Percentiles rank a stretch among this genome's conserved stretches.
Evolutionary conservation across 2,113 vertebrate species (phyloP).

Genomic region (Limanda limanda): DNA sequence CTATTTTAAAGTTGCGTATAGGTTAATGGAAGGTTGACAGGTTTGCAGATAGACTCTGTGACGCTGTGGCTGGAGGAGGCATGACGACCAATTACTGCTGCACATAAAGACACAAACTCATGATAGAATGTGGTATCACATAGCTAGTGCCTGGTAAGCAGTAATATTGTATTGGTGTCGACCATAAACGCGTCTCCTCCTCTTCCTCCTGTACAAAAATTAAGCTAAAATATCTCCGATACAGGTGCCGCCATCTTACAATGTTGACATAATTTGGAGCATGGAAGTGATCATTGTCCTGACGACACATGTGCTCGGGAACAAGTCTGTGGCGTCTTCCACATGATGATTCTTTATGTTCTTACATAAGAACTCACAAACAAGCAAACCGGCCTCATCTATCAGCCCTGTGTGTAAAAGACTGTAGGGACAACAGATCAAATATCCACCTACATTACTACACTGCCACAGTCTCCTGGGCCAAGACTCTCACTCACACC

Average conservation of each 20-base stretch:
- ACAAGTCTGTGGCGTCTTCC: constrained; percentile 7
- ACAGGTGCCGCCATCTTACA: too few species aligned
- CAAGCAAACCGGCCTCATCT: constrained; percentile 70
- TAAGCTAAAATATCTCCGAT: too few species aligned
- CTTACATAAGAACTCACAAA: constrained; percentile 17
- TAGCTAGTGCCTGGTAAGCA: background rate
- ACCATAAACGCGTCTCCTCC: background rate
- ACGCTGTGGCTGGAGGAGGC: constrained; percentile 11
- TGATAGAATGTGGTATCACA: constrained; percentile 12
- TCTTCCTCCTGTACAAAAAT: too few species aligned
- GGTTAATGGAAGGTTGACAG: constrained; percentile 50
- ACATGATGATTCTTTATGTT: constrained; percentile 24
- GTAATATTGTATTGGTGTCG: background rate
- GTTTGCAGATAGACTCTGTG: constrained; percentile 55
- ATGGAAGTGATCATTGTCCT: too few species aligned
- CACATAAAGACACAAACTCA: background rate
- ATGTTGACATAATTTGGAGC: too few species aligned
- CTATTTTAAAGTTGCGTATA: constrained; percentile 54
- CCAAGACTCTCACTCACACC: constrained; percentile 21
- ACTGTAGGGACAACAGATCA: constrained; percentile 66
- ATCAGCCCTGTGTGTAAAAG: constrained; percentile 64
- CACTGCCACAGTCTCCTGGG: constrained; percentile 40
- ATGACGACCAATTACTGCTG: constrained; percentile 5
- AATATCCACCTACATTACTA: constrained; percentile 58
- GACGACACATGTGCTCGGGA: background rate